Conservation (phyloP, 1,140 invertebrate genomes). For the Odontomachus brunneus region DNA sequence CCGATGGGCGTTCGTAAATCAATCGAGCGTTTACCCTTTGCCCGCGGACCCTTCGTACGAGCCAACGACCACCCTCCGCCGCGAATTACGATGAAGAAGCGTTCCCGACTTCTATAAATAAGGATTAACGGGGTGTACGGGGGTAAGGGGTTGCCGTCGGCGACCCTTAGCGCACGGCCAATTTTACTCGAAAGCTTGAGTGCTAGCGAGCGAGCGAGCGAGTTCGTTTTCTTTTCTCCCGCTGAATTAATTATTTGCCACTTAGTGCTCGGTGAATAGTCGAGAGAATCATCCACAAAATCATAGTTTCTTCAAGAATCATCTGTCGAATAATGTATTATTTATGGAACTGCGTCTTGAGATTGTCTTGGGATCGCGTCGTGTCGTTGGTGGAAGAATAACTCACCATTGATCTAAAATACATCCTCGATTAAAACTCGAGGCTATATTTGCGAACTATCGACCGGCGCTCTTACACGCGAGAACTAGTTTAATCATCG, state of each 20-base stretch:
- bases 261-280: slow-evolving; percentile 10
- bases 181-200: slow-evolving; percentile 47
- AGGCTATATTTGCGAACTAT: too few species aligned
- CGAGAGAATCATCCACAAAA: background rate
- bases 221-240: background rate
- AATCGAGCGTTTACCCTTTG: slow-evolving; percentile 68
- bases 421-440: too few species aligned
- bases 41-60: slow-evolving; percentile 59
- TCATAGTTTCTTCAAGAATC: background rate
- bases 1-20: slow-evolving; percentile 66
- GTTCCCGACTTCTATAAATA: slow-evolving; percentile 70
- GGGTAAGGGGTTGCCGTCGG: slow-evolving; percentile 5
- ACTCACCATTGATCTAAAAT: too few species aligned
- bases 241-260: slow-evolving; percentile 30
- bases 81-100: slow-evolving; percentile 60
- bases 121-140: slow-evolving; percentile 48
- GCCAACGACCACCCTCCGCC: slow-evolving; percentile 45
- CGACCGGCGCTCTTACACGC: too few species aligned
- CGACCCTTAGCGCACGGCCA: slow-evolving; percentile 15
- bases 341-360: background rate
- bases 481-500: too few species aligned
- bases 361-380: too few species aligned
- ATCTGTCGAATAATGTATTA: background rate
- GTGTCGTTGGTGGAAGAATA: too few species aligned
- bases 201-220: background rate